These are phyloP conservation scores for Muscicapa adusta DNA, from an alignment of 2,113 vertebrate species.

Conservation along the genomic window DNA sequence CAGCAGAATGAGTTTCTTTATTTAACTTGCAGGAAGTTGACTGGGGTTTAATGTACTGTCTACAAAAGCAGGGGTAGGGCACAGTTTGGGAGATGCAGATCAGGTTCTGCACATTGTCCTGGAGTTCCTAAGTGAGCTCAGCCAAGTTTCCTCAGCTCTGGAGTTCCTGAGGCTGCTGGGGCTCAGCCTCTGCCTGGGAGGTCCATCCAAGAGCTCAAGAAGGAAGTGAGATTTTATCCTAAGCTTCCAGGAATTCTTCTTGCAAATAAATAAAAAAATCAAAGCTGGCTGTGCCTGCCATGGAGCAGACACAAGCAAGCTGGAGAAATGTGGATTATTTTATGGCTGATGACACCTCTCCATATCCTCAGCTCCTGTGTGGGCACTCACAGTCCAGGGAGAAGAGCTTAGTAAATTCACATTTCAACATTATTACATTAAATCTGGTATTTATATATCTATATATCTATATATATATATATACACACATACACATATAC, in stretches of 20 bases:
- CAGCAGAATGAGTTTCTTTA: not conserved
- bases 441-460: not conserved
- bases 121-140: not conserved
- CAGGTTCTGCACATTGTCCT: not conserved
- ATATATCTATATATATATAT: not conserved
- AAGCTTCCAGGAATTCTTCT: conserved; percentile 48
- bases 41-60: not conserved
- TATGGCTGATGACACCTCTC: not conserved
- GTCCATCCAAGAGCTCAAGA: not conserved
- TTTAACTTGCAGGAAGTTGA: not conserved
- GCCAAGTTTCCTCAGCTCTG: not conserved
- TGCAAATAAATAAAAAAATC: not conserved
- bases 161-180: not conserved
- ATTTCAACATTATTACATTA: not conserved
- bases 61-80: not conserved
- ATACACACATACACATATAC: no score
- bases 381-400: not conserved
- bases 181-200: not conserved
- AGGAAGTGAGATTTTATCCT: conserved; percentile 13
- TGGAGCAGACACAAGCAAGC: not conserved
- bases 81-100: not conserved
- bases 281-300: not conserved
- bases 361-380: not conserved
- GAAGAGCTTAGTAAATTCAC: not conserved
- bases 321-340: not conserved